Evolutionary conservation across 1,140 invertebrate genomes (phyloP), one percentile per base, ranked within the genome.

Genomic region (Megalonaias nervosa): DNA sequence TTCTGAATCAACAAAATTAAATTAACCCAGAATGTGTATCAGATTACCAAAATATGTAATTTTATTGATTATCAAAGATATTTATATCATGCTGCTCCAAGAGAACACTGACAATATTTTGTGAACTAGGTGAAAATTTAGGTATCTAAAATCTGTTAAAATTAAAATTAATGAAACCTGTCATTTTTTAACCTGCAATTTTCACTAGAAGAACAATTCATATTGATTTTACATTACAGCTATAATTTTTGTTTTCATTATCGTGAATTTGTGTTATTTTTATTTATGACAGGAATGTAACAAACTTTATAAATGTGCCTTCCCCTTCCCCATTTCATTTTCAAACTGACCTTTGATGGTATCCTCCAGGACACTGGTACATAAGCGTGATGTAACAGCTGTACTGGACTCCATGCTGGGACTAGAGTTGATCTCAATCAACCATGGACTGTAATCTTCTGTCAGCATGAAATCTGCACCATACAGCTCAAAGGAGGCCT

Each of bases 391-490:
- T 0, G 97, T 98, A 1, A 98, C 96, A 76, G 94, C 95, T 0
- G 97, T 98, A 1, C 95, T 96, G 15, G 95, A 93, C 57, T 96
- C 95, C 92, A 99, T 94, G 85, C 96, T 96, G 0, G 97, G 97
- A 90, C 96, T 96, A 13, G 95, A 97, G 88, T 98, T 98, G 77
- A 99, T 98, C 89, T 99, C 97, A 80, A 99, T 96, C 0, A 98
- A 91, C 96, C 96, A 98, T 0, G 96, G 96, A 68, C 94, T 94
- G 82, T 95, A 96, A 88, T 98, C 96, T 77, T 97, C 95, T 72
- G 95, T 95, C 15, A 94, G 84, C 95, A 98, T 97, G 88, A 98
- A 98, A 91, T 98, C 97, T 3, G 97, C 97, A 61, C 97, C 97
- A 84, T 97, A 98, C 9, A 98, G 90, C 90, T 99, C 97, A 90